Percentiles rank a stretch among this genome's conserved stretches.
phyloP scores from a whole-genome alignment of 53 echinoderm and acorn worm genomes.

The Apostichopus leukothele region DNA sequence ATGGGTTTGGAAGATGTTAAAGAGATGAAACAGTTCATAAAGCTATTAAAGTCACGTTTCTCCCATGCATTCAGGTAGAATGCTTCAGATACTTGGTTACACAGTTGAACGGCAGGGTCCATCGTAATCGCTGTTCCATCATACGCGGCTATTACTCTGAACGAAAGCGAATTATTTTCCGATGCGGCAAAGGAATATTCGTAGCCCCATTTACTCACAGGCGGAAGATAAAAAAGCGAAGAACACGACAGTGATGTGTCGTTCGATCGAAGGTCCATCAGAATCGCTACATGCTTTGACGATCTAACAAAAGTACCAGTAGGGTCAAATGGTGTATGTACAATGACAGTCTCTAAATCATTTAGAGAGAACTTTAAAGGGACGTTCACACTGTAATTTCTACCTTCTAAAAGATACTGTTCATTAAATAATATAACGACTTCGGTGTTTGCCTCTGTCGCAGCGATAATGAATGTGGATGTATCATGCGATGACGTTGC shows the following conservation, averaged over 20 bases:
- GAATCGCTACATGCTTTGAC: neutral
- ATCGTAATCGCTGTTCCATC: neutral
- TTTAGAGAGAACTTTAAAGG: neutral
- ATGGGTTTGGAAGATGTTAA: neutral
- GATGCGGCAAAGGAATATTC: constrained; percentile 10
- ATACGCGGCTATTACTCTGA: constrained; percentile 9
- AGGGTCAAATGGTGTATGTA: constrained; percentile 15
- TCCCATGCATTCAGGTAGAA: neutral
- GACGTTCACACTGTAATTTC: neutral
- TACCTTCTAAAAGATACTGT: neutral
- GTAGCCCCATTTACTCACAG: constrained; percentile 12
- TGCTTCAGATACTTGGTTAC: neutral
- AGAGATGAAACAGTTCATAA: neutral
- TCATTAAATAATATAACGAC: neutral
- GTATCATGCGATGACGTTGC: neutral
- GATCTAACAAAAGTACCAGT: constrained; percentile 7
- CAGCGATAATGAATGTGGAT: neutral
- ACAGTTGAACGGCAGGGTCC: neutral
- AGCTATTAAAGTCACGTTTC: constrained; percentile 5
- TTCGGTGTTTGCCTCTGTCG: constrained; percentile 5
- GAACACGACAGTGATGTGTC: neutral
- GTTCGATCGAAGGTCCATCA: neutral
- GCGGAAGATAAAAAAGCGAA: neutral
- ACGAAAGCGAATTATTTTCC: neutral
- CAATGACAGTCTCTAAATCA: neutral